Evolutionary conservation across 92 coral and sea anemone genomes (phyloP).

Genomic region (Bergia puertoricense): DNA sequence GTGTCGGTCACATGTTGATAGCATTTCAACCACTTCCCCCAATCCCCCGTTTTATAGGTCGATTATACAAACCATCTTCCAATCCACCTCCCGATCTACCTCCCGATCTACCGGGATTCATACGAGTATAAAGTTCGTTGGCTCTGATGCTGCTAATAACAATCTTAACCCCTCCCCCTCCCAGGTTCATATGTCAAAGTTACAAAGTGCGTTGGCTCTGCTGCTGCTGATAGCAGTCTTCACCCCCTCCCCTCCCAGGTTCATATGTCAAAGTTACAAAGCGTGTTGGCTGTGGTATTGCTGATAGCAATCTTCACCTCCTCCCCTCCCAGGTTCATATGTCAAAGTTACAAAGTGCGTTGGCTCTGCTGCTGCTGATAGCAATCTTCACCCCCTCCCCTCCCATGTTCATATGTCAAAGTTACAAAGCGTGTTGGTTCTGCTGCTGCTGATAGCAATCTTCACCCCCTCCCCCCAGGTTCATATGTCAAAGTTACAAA

Average conservation of each 20-base stretch:
- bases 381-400: constrained; percentile 67
- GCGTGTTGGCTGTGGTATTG: neutral
- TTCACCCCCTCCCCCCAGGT: constrained; percentile 82
- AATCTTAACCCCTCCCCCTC: neutral
- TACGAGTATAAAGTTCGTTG: no score
- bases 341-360: constrained; percentile 72
- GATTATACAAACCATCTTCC: no score
- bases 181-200: constrained; percentile 49
- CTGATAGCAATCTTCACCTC: no score
- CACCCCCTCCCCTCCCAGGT: constrained; percentile 72
- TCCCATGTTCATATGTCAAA: constrained; percentile 44
- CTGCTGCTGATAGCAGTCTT: constrained; percentile 83
- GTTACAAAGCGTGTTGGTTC: constrained; percentile 93
- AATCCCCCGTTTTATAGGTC: no score
- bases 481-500: constrained; percentile 72
- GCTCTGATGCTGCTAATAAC: no score
- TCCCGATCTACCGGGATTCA: no score
- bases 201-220: constrained; percentile 86
- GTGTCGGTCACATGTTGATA: no score
- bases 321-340: neutral
- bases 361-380: neutral
- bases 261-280: constrained; percentile 70
- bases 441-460: constrained; percentile 89
- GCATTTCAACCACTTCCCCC: no score
- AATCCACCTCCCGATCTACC: no score